Evolutionary conservation across 2,888 invertebrate genomes (phyloP).

Genomic region (Rhorus exstirpatorius): DNA sequence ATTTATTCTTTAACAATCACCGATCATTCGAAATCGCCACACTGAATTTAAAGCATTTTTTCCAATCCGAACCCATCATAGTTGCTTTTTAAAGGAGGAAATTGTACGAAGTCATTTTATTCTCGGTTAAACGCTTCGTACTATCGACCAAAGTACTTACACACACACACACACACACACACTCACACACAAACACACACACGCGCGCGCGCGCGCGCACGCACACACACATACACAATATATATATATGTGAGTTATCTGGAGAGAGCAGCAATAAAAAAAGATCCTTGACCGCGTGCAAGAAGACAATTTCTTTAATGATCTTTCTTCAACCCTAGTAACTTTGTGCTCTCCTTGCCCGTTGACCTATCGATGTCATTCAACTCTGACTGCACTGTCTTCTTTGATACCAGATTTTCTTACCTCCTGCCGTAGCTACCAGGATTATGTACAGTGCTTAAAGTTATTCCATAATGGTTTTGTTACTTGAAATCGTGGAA

Average conservation of each 20-base stretch:
- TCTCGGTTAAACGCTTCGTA: slow-evolving; percentile 3
- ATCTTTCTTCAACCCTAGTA: slow-evolving; percentile 23
- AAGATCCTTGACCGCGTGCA: not conserved
- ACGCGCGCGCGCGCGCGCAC: too few species aligned
- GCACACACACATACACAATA: too few species aligned
- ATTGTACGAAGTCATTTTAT: slow-evolving; percentile 29
- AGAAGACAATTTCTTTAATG: slow-evolving; percentile 23
- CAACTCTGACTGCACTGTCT: not conserved
- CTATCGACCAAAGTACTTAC: not conserved
- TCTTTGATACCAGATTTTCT: not conserved
- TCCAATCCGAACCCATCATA: not conserved
- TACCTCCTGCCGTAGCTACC: too few species aligned
- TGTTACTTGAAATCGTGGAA: too few species aligned
- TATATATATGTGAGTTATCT: slow-evolving; percentile 1
- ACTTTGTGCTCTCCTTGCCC: slow-evolving; percentile 63
- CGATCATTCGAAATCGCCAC: slow-evolving; percentile 15
- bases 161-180: too few species aligned
- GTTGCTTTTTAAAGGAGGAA: slow-evolving; percentile 16
- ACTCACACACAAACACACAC: too few species aligned
- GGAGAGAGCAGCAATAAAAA: not conserved
- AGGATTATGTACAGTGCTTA: not conserved
- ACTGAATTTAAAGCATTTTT: slow-evolving; percentile 18
- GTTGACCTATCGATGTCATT: slow-evolving; percentile 66
- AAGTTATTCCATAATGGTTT: slow-evolving; percentile 10
- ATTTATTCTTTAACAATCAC: slow-evolving; percentile 39